Evolutionary conservation across 2,888 invertebrate genomes (phyloP).

Genomic region (Sceliomorpha sp.): DNA sequence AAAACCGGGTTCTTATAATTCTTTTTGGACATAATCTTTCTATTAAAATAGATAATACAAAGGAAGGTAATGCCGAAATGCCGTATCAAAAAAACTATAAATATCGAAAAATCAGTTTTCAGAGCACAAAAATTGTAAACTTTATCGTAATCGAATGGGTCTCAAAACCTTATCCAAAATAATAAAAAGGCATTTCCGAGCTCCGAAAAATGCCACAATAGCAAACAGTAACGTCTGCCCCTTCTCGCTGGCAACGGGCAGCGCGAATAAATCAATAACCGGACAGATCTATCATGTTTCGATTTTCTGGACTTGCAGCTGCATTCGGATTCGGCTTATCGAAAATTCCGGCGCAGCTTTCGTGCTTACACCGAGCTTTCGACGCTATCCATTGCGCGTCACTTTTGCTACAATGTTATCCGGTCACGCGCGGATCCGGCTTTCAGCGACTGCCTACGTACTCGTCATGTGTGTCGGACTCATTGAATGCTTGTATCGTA

Average conservation of each 20-base stretch:
- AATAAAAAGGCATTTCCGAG: constrained; percentile 9
- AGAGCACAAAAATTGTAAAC: background rate
- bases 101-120: too few species aligned
- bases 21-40: too few species aligned
- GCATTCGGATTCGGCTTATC: constrained; percentile 57
- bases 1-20: too few species aligned
- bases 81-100: too few species aligned
- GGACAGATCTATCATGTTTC: constrained; percentile 50
- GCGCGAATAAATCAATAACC: constrained; percentile 52
- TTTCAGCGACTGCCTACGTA: constrained; percentile 56
- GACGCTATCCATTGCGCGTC: constrained; percentile 54
- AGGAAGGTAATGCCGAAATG: too few species aligned
- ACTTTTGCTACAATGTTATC: constrained; percentile 59
- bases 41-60: too few species aligned
- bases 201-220: constrained; percentile 1
- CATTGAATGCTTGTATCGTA: constrained; percentile 51
- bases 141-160: background rate
- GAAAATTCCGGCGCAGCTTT: constrained; percentile 52
- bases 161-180: constrained; percentile 3
- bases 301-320: constrained; percentile 57
- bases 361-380: constrained; percentile 59
- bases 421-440: constrained; percentile 60
- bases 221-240: constrained; percentile 15
- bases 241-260: constrained; percentile 22
- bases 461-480: constrained; percentile 51